Evolutionary conservation across 2,113 vertebrate genomes (phyloP), one percentile per base, ranked within the genome.

Genomic region (Anser brachyrhynchus): DNA sequence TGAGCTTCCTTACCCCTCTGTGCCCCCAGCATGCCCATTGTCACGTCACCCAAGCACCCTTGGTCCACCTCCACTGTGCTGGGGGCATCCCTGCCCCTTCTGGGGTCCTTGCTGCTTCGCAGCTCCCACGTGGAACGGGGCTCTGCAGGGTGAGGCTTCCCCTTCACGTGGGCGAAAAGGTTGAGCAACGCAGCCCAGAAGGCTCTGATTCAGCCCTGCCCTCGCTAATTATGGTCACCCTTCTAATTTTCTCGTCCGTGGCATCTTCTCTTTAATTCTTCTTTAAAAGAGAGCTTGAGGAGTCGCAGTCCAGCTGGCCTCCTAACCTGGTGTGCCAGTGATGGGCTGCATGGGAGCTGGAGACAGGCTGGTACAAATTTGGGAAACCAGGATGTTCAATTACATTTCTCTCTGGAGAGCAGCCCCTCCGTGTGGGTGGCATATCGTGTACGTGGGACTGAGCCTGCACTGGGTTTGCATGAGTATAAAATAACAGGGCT

Each of bases 81-180:
- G 13, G 35, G 55, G 84, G 10, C 0, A 3, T 10, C 83, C n/a
- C 28, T 46, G 69, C 57, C 7, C 6, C 31, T 7, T 17, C 0
- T 0, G 19, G 6, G 2, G 5, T 9, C 39, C 52, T 7, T 23
- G 41, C 12, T 31, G 64, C 86, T 89, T 4, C 39, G 43, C 55
- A 71, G 91, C 23, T 39, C 39, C 55, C 0, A 1, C 1, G 16
- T 41, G 37, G 26, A 65, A 1, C 8, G 11, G 67, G 86, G 52
- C 75, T 66, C 66, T 20, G 21, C 2, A 29, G 91, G 91, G 83
- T 26, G 92, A 88, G 85, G 83, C 80, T 93, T 87, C 61, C 77
- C 73, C 87, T 97, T 96, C 87, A 95, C 94, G 87, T 96, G 94
- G 92, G 12, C 46, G 67, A 74, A 66, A 67, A 79, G 65, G 9